Conservation (phyloP, 2,113 vertebrate species). For the Donacobius atricapilla region DNA sequence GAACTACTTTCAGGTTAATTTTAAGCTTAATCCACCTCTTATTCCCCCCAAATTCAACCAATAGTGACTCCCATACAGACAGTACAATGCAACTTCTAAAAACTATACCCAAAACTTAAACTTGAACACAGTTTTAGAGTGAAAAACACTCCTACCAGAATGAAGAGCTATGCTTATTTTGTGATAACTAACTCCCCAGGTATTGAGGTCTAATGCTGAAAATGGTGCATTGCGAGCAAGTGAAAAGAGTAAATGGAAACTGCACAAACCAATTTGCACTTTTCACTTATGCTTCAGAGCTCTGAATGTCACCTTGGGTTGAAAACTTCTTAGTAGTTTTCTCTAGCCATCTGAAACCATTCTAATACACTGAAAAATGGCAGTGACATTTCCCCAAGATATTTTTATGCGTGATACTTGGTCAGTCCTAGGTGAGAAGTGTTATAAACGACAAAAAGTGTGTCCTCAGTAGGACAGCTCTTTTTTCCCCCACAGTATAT, state of each 20-base stretch:
- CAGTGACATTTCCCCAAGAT: conserved; percentile 30
- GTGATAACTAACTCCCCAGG: background rate
- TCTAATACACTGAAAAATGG: conserved; percentile 35
- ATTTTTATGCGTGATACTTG: background rate
- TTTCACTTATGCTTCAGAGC: conserved; percentile 44
- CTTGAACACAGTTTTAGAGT: background rate
- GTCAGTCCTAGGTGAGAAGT: background rate
- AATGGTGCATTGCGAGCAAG: background rate
- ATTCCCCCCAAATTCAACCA: background rate
- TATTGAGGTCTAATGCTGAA: conserved; percentile 15
- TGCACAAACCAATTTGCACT: conserved; percentile 28
- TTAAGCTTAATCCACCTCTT: background rate
- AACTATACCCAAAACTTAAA: background rate
- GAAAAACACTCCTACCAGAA: background rate
- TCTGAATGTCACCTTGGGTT: conserved; percentile 41
- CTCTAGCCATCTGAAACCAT: conserved; percentile 31
- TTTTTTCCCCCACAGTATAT: rapidly evolving
- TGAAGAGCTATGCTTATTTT: background rate
- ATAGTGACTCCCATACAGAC: background rate
- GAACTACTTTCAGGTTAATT: background rate
- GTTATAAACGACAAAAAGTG: background rate
- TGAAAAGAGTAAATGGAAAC: conserved; percentile 42
- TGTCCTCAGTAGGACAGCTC: background rate
- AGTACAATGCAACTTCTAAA: background rate
- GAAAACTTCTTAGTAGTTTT: conserved; percentile 47